These are phyloP conservation scores for Stercorarius parasiticus DNA, from an alignment of 2,113 vertebrate genomes.

Conservation along the genomic window DNA sequence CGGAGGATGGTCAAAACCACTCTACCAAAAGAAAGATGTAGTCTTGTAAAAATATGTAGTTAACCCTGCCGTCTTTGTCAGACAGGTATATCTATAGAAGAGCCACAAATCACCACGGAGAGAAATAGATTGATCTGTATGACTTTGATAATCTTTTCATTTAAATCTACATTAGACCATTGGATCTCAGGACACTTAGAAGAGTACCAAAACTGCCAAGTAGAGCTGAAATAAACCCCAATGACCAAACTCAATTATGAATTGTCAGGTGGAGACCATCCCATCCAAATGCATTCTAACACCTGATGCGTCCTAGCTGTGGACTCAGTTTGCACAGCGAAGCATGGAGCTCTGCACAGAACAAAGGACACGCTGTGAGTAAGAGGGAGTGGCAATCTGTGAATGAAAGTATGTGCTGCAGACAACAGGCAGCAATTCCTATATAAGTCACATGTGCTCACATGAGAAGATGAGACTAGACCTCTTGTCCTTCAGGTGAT, in stretches of 20 bases:
- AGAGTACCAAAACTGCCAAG: neutral
- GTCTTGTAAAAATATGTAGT: neutral
- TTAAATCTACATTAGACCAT: neutral
- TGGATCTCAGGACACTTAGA: neutral
- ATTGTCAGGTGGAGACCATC: neutral
- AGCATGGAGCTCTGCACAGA: neutral
- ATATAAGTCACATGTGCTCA: rapidly evolving
- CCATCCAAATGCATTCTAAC: neutral
- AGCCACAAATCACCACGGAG: neutral
- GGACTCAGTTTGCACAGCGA: rapidly evolving
- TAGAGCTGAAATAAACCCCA: neutral
- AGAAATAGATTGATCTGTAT: neutral
- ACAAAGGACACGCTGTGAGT: rapidly evolving
- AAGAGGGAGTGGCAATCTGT: neutral
- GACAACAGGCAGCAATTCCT: neutral
- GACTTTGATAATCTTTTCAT: neutral
- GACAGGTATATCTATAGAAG: neutral
- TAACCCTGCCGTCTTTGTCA: slow-evolving; percentile 33
- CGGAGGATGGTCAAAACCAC: neutral
- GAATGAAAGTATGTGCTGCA: neutral
- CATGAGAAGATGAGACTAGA: neutral
- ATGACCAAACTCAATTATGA: neutral
- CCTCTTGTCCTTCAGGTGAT: neutral
- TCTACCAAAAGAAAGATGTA: neutral
- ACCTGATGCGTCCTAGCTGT: neutral